These are phyloP conservation scores for Taenaris catops DNA, from an alignment of 2,888 invertebrate species.

Conservation along the genomic window DNA sequence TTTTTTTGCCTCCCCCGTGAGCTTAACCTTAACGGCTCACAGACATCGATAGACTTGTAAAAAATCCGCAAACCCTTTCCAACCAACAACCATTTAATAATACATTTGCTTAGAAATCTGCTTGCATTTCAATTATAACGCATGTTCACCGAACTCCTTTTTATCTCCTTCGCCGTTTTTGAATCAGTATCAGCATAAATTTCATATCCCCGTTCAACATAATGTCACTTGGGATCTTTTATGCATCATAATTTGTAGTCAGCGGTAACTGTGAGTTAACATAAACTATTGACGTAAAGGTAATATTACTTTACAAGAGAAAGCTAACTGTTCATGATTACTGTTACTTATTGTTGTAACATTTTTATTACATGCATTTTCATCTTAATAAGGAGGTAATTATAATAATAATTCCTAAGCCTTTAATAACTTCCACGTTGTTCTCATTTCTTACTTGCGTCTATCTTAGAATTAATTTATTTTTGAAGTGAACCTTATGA, in stretches of 20 bases:
- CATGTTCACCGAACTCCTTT: too few species aligned
- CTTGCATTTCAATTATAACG: too few species aligned
- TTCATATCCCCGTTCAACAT: constrained; percentile 6
- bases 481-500: not conserved
- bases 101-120: too few species aligned
- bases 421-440: constrained; percentile 9
- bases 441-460: constrained; percentile 1
- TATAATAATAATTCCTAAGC: constrained; percentile 8
- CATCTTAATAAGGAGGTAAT: constrained; percentile 16
- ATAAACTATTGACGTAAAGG: constrained; percentile 19
- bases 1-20: too few species aligned
- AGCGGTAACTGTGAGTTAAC: constrained; percentile 17
- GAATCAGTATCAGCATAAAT: too few species aligned
- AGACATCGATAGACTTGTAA: too few species aligned
- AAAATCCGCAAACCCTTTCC: too few species aligned
- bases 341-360: constrained; percentile 20
- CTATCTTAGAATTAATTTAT: constrained; percentile 1
- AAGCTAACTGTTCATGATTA: constrained; percentile 20
- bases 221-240: constrained; percentile 11
- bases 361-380: constrained; percentile 21
- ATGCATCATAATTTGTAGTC: constrained; percentile 10
- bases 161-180: too few species aligned
- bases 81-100: too few species aligned
- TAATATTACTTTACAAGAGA: constrained; percentile 22
- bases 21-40: too few species aligned